These are phyloP conservation scores for Lasius platythorax DNA, from an alignment of 2,888 invertebrate species.

Conservation along the genomic window DNA sequence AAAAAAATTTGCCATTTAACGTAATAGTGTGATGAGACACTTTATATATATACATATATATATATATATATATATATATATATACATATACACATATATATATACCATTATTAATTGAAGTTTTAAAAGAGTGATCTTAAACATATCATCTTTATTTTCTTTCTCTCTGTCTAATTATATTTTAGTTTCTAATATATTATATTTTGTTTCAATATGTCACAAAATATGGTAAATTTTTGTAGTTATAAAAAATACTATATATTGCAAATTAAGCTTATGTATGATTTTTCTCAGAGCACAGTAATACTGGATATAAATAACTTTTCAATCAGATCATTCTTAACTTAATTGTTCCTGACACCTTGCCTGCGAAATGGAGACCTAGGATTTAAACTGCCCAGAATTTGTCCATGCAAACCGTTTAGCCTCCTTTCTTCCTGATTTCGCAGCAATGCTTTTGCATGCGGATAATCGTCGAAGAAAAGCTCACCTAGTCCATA, in stretches of 20 bases:
- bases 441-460: constrained; percentile 88
- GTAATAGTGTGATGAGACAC: not conserved
- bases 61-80: not conserved
- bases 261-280: constrained; percentile 20
- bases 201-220: constrained; percentile 12
- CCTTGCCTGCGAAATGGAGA: constrained; percentile 87
- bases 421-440: constrained; percentile 88
- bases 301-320: not conserved
- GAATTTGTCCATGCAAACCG: constrained; percentile 88
- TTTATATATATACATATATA: not conserved
- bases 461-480: constrained; percentile 90
- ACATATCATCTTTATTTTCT: not conserved
- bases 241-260: constrained; percentile 4
- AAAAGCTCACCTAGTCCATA: constrained; percentile 88
- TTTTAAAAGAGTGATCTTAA: not conserved
- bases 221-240: constrained; percentile 1
- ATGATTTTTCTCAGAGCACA: not conserved
- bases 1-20: not conserved
- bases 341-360: not conserved
- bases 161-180: not conserved
- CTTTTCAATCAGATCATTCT: constrained; percentile 5
- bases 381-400: constrained; percentile 89
- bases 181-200: constrained; percentile 11
- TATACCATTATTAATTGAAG: constrained; percentile 14
- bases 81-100: no score